Evolutionary conservation across 2,797 vertebrate genomes (phyloP).

Genomic region (Microctenopoma lineatum): DNA sequence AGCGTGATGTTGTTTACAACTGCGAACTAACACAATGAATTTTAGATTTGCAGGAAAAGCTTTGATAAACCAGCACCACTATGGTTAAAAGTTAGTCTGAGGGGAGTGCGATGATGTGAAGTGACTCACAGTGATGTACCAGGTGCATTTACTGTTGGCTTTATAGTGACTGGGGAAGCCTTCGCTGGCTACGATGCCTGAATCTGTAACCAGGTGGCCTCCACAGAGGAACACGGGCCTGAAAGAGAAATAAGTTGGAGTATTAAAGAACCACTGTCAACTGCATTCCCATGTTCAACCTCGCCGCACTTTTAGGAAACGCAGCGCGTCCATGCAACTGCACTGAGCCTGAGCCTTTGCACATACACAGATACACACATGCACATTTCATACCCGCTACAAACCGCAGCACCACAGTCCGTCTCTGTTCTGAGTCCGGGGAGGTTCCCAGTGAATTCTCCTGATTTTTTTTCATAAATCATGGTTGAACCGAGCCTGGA

Average conservation of each 20-base stretch:
- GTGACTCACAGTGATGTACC: slow-evolving; percentile 91
- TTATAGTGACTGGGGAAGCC: slow-evolving; percentile 90
- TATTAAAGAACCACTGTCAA: background rate
- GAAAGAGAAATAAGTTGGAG: slow-evolving; percentile 14
- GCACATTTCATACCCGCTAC: slow-evolving; percentile 31
- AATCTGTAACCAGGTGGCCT: slow-evolving; percentile 87
- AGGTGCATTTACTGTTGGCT: slow-evolving; percentile 87
- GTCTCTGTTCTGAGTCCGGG: slow-evolving; percentile 66
- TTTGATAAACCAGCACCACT: no score
- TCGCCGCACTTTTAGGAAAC: background rate
- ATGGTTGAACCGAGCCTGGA: slow-evolving; percentile 29
- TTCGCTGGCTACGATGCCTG: slow-evolving; percentile 90
- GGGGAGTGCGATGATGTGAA: background rate
- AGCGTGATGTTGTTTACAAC: no score
- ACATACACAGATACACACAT: slow-evolving; percentile 1
- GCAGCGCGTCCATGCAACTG: slow-evolving; percentile 1
- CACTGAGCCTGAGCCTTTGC: slow-evolving; percentile 29
- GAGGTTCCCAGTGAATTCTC: slow-evolving; percentile 49
- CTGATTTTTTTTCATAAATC: slow-evolving; percentile 45
- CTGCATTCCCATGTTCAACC: background rate
- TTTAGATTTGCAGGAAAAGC: no score
- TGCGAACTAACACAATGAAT: no score
- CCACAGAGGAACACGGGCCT: slow-evolving; percentile 91
- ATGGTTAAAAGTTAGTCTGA: no score
- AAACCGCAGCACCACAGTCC: slow-evolving; percentile 65